These are phyloP conservation scores for Margaritifera margaritifera DNA, from an alignment of 2,888 invertebrate species.

Conservation along the genomic window DNA sequence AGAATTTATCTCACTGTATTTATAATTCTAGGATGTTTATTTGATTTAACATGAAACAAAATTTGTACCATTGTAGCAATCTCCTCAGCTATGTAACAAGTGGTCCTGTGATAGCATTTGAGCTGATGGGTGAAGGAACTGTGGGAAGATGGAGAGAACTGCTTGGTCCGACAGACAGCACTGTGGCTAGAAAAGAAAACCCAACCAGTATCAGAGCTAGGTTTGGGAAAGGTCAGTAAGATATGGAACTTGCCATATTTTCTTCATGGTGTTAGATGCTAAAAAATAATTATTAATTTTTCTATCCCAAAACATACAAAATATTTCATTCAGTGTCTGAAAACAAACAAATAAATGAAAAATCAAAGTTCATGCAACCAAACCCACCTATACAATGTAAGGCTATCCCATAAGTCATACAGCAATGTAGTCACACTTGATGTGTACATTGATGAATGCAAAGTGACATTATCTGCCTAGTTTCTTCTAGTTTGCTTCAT, in stretches of 20 bases:
- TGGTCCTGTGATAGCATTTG: slow-evolving; percentile 82
- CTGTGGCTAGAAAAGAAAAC: slow-evolving; percentile 58
- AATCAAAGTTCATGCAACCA: background rate
- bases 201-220: slow-evolving; percentile 64
- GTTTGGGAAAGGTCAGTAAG: slow-evolving; percentile 65
- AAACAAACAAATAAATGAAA: background rate
- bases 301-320: background rate
- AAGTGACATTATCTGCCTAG: too few relatives aligned
- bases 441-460: too few relatives aligned
- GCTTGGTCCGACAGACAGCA: slow-evolving; percentile 76
- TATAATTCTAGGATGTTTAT: too few relatives aligned
- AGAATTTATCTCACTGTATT: too few relatives aligned
- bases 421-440: too few relatives aligned
- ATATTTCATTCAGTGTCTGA: background rate
- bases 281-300: too few relatives aligned
- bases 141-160: slow-evolving; percentile 78
- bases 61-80: slow-evolving; percentile 72
- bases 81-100: slow-evolving; percentile 80
- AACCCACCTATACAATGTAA: too few relatives aligned
- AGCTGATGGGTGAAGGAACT: slow-evolving; percentile 83
- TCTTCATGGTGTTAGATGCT: background rate
- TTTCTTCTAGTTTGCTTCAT: too few relatives aligned
- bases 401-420: too few relatives aligned
- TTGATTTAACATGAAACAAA: too few relatives aligned
- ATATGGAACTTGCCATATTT: too few relatives aligned